Conservation (phyloP, 2,888 invertebrate genomes). For the Cactoblastis cactorum region DNA sequence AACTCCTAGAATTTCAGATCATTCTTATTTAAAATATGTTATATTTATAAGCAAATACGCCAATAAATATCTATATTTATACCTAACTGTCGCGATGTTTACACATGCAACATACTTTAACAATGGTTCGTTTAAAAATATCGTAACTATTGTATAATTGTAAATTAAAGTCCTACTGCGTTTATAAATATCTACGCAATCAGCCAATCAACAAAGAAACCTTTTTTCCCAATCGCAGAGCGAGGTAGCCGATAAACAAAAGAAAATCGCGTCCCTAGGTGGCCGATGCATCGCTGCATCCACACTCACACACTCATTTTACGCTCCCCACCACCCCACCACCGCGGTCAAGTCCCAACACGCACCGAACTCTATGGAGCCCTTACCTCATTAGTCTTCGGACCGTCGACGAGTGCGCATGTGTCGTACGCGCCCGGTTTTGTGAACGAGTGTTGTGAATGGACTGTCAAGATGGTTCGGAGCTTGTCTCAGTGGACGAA, state of each 20-base stretch:
- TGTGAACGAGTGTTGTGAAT: conserved; percentile 71
- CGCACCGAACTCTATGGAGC: conserved; percentile 31
- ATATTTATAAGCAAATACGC: too few relatives aligned
- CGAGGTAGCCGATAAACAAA: conserved; percentile 58
- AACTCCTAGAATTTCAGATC: too few relatives aligned
- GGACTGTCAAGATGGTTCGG: conserved; percentile 86
- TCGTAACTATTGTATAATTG: too few relatives aligned
- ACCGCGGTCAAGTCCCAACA: conserved; percentile 56
- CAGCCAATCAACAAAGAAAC: background rate
- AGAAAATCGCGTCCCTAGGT: conserved; percentile 51
- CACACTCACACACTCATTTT: conserved; percentile 31
- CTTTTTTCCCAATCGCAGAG: conserved; percentile 7
- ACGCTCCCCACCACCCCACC: conserved; percentile 34
- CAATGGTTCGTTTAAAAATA: too few relatives aligned
- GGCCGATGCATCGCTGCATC: conserved; percentile 34
- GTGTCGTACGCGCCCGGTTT: conserved; percentile 49
- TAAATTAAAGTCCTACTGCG: too few relatives aligned
- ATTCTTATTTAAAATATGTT: too few relatives aligned
- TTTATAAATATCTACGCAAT: background rate
- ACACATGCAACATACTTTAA: too few relatives aligned
- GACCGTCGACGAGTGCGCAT: conserved; percentile 49
- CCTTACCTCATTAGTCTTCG: conserved; percentile 55
- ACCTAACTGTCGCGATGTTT: too few relatives aligned
- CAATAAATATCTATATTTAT: too few relatives aligned
- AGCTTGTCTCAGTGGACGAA: conserved; percentile 95